Evolutionary conservation across 2,888 invertebrate genomes (phyloP).

Genomic region (Polyploca ridens): DNA sequence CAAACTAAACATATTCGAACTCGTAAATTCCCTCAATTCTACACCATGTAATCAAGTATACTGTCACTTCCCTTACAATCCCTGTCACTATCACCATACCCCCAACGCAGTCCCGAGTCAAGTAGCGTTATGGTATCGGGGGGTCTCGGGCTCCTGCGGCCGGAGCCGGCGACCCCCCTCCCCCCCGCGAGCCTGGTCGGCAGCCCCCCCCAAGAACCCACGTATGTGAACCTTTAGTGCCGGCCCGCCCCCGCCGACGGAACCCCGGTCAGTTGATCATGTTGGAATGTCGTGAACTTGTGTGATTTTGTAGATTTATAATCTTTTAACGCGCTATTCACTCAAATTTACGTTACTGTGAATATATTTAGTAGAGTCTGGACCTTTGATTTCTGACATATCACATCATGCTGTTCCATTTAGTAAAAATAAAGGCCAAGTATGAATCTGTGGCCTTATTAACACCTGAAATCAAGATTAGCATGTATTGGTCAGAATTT

Average conservation of each 20-base stretch:
- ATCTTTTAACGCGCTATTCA: not conserved
- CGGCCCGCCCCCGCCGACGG: conserved; percentile 75
- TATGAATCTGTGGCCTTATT: not conserved
- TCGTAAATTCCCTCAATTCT: not conserved
- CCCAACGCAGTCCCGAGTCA: conserved; percentile 76
- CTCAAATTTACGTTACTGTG: not conserved
- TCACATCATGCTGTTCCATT: not conserved
- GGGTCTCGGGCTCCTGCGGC: conserved; percentile 76
- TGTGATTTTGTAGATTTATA: conserved; percentile 15
- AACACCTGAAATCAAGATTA: not conserved
- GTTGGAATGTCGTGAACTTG: conserved; percentile 33
- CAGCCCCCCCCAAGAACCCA: conserved; percentile 93
- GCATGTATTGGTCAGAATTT: not conserved
- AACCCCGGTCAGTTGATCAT: conserved; percentile 69
- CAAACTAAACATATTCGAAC: not conserved
- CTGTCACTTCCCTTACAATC: conserved; percentile 12
- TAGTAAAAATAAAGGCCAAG: not conserved
- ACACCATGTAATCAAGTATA: conserved; percentile 2
- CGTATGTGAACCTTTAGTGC: conserved; percentile 97
- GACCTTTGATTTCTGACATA: not conserved
- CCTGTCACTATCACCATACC: conserved; percentile 16
- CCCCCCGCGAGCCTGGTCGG: conserved; percentile 75
- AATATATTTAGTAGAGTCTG: not conserved
- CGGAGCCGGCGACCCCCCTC: conserved; percentile 80
- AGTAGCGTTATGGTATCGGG: conserved; percentile 84